A percentile compares a stretch with the other conserved stretches of the same genome.
These are phyloP conservation scores for Pammene aurita DNA, from an alignment of 2,888 invertebrate genomes.

Conservation along the genomic window DNA sequence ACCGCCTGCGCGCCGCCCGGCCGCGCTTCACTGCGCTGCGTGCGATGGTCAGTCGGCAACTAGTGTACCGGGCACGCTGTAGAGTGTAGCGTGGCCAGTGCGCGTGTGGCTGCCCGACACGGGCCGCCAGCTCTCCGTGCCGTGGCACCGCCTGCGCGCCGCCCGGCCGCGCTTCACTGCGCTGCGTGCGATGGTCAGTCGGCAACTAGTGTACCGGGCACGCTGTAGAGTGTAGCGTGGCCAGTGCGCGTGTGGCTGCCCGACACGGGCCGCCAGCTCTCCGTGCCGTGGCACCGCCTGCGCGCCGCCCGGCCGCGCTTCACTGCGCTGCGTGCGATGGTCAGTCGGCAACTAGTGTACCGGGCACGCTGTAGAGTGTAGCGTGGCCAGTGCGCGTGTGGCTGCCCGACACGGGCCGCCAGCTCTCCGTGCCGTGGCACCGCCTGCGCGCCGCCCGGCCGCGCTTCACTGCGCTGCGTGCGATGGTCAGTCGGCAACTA, in stretches of 20 bases:
- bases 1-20: conserved; percentile 68
- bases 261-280: conserved; percentile 51
- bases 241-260: too few relatives aligned
- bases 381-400: too few relatives aligned
- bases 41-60: conserved; percentile 41
- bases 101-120: conserved; percentile 67
- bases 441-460: conserved; percentile 69
- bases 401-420: conserved; percentile 56
- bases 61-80: too few relatives aligned
- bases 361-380: too few relatives aligned
- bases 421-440: conserved; percentile 63
- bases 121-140: conserved; percentile 54
- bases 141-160: conserved; percentile 67
- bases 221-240: too few relatives aligned
- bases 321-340: conserved; percentile 54
- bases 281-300: conserved; percentile 67
- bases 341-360: conserved; percentile 10
- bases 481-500: conserved; percentile 38
- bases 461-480: conserved; percentile 61
- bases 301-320: conserved; percentile 68
- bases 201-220: too few relatives aligned
- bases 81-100: too few relatives aligned
- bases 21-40: conserved; percentile 63
- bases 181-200: conserved; percentile 50
- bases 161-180: conserved; percentile 65